A percentile compares a stretch with the other conserved stretches of the same genome.
phyloP scores from a whole-genome alignment of 2,113 vertebrate genomes.

The Henicopernis longicauda region DNA sequence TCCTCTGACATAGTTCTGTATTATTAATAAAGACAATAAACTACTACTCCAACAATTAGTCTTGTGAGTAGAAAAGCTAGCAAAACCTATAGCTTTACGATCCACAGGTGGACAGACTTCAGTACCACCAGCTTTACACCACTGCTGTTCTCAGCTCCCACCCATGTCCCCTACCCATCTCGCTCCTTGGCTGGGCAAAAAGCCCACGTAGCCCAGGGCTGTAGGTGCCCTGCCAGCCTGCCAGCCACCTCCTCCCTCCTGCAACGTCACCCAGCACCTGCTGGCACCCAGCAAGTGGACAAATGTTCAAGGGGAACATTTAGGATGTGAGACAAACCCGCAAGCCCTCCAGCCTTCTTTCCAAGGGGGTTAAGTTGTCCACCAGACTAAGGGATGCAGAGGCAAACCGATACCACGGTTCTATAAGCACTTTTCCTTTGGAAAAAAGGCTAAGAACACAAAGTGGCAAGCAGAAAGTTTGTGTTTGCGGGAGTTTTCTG shows the following conservation, averaged over 20 bases:
- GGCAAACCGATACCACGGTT: neutral
- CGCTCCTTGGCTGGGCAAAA: neutral
- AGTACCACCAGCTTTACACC: neutral
- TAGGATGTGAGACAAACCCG: neutral
- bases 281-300: neutral
- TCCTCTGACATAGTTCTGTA: neutral
- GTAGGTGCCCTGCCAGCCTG: neutral
- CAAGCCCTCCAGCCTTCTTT: neutral
- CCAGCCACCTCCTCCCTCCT: neutral
- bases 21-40: neutral
- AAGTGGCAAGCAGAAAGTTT: neutral
- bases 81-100: neutral
- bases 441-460: neutral
- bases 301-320: neutral
- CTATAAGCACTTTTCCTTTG: neutral
- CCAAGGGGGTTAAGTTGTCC: neutral
- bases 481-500: neutral
- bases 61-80: neutral
- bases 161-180: neutral
- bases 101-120: neutral
- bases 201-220: rapidly evolving
- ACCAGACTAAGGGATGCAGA: neutral
- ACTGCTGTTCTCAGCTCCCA: neutral
- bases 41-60: neutral
- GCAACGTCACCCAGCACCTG: neutral